A percentile compares a stretch with the other conserved stretches of the same genome.
Evolutionary conservation across 2,888 invertebrate genomes (phyloP).

Genomic region (Diplolepis rosae): DNA sequence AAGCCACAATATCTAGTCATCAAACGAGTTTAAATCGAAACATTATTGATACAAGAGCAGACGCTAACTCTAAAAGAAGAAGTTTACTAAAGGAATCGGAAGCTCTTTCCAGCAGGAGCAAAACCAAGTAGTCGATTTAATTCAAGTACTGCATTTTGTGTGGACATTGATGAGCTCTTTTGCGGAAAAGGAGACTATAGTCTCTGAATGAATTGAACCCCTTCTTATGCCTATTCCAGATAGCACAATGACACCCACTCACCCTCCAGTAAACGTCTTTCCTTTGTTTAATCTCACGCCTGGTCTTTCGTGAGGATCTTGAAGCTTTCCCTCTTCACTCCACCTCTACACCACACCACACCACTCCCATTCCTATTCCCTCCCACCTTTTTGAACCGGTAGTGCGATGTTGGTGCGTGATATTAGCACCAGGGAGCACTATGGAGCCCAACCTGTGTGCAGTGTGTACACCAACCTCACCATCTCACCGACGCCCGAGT

Average conservation of each 20-base stretch:
- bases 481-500: constrained; percentile 61
- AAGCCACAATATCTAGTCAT: not conserved
- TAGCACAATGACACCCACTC: not conserved
- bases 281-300: constrained; percentile 63
- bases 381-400: constrained; percentile 44
- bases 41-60: not conserved
- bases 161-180: not conserved
- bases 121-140: not conserved
- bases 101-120: not conserved
- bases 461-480: constrained; percentile 43
- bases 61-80: no score
- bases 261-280: constrained; percentile 30
- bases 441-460: constrained; percentile 47
- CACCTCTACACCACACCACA: not conserved
- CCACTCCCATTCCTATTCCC: constrained; percentile 2
- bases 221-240: not conserved
- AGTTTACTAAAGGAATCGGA: no score
- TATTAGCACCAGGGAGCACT: constrained; percentile 52
- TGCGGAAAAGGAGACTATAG: not conserved
- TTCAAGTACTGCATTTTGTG: not conserved
- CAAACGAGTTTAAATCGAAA: constrained; percentile 1
- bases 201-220: not conserved
- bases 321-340: constrained; percentile 41
- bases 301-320: constrained; percentile 45
- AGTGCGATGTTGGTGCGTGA: constrained; percentile 51